Percentiles rank a stretch among this genome's conserved stretches.
Evolutionary conservation across 2,113 vertebrate species (phyloP).

Genomic region (Onychorhynchus coronatus): DNA sequence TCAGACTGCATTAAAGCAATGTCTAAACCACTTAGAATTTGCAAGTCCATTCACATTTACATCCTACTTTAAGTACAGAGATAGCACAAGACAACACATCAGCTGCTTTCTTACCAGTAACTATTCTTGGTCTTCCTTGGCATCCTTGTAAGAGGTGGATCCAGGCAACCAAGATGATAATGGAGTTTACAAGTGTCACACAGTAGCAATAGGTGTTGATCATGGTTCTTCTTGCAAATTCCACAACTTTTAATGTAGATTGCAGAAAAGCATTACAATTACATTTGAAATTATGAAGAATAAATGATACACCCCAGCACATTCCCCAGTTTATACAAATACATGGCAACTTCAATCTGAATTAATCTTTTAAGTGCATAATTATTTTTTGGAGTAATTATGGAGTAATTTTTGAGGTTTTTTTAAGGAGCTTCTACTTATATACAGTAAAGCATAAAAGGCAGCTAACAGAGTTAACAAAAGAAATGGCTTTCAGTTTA

Average conservation of each 20-base stretch:
- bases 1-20: neutral
- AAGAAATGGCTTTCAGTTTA: neutral
- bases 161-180: constrained; percentile 97
- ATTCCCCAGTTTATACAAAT: neutral
- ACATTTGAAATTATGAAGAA: neutral
- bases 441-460: neutral
- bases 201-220: constrained; percentile 92
- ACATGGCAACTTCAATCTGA: neutral
- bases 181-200: constrained; percentile 98
- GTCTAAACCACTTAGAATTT: neutral
- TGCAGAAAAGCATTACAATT: constrained; percentile 49
- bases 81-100: neutral
- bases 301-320: neutral
- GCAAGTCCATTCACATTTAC: neutral
- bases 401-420: neutral
- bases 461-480: neutral
- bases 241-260: constrained; percentile 81
- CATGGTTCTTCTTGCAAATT: constrained; percentile 98
- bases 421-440: neutral
- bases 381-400: neutral
- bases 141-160: constrained; percentile 96
- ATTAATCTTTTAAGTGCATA: neutral
- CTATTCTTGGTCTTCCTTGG: constrained; percentile 99
- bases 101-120: constrained; percentile 86
- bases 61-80: neutral